phyloP scores from a whole-genome alignment of 2,888 invertebrate species.

The Orthonychiurus folsomi region DNA sequence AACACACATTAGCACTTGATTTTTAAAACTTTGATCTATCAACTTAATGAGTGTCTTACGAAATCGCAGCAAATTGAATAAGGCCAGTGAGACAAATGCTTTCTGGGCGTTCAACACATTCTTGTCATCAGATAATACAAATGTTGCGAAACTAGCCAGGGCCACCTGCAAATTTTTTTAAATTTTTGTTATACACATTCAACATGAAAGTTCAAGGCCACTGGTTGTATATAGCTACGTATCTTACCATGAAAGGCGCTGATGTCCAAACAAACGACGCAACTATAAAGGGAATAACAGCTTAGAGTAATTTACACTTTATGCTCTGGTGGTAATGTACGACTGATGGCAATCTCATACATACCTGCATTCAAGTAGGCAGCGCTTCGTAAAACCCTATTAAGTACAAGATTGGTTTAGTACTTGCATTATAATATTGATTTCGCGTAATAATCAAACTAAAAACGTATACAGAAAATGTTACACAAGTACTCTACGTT shows the following conservation, averaged over 20 bases:
- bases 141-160: constrained; percentile 44
- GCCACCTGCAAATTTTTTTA: constrained; percentile 38
- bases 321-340: no score
- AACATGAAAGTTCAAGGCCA: neutral
- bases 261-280: constrained; percentile 48
- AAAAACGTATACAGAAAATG: no score
- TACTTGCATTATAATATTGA: no score
- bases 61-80: constrained; percentile 52
- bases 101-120: constrained; percentile 48
- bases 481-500: no score
- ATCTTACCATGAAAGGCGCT: constrained; percentile 47
- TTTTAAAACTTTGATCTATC: neutral
- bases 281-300: constrained; percentile 45
- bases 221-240: neutral
- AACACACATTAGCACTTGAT: constrained; percentile 2
- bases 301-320: no score
- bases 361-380: neutral
- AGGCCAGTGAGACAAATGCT: constrained; percentile 52
- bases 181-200: neutral
- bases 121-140: constrained; percentile 45
- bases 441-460: no score
- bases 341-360: no score
- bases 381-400: neutral
- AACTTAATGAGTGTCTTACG: constrained; percentile 36
- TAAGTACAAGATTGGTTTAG: no score